These are phyloP conservation scores for Phaenicophaeus curvirostris DNA, from an alignment of 2,797 vertebrate genomes.

Conservation along the genomic window DNA sequence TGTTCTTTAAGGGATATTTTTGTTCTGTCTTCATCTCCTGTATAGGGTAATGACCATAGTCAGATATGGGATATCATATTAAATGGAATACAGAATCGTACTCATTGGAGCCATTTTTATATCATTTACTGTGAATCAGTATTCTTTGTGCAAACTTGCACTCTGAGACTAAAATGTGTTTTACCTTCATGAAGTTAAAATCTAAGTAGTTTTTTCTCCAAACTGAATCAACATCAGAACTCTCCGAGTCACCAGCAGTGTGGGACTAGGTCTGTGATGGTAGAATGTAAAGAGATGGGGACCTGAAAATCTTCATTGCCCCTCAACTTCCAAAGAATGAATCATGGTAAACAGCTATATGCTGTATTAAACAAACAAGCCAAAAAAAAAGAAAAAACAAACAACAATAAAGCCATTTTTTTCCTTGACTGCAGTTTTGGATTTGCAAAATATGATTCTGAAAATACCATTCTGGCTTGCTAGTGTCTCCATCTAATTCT, in stretches of 20 bases:
- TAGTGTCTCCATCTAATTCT: background rate
- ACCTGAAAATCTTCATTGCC: background rate
- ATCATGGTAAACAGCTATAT: background rate
- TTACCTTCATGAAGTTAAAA: background rate
- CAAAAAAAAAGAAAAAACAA: background rate
- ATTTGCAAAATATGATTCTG: background rate
- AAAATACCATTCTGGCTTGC: background rate
- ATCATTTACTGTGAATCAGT: background rate
- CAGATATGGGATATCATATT: background rate
- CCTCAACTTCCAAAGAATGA: background rate
- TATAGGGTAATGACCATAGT: background rate
- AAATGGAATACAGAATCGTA: background rate
- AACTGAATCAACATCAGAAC: background rate
- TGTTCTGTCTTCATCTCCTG: background rate
- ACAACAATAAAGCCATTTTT: fast-evolving
- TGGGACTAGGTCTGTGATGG: background rate
- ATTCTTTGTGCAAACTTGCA: background rate
- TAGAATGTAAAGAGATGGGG: background rate
- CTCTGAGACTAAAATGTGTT: background rate
- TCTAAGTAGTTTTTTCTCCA: background rate
- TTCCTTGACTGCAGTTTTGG: background rate
- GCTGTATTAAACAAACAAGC: background rate
- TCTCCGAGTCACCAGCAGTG: background rate
- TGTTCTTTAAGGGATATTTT: background rate
- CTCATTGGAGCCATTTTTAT: background rate